phyloP scores from a whole-genome alignment of 2,113 vertebrate genomes.

The Coptodon bakossiorum region DNA sequence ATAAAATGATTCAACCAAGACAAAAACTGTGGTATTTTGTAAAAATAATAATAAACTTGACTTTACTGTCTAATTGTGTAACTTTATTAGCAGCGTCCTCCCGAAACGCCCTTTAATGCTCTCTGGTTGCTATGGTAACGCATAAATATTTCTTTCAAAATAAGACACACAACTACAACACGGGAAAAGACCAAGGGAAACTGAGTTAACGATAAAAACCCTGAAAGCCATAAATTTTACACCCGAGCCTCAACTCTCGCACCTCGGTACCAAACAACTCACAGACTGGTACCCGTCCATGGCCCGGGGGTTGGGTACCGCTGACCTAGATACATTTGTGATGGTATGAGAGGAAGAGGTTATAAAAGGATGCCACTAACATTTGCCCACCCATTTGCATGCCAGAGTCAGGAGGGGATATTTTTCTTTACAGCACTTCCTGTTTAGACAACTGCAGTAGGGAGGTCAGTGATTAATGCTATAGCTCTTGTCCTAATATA shows the following conservation, averaged over 20 bases:
- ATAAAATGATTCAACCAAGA: neutral
- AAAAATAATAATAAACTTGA: neutral
- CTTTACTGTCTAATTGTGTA: neutral
- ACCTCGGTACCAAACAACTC: neutral
- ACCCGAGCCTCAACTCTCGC: neutral
- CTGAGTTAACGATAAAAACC: neutral
- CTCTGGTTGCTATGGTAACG: neutral
- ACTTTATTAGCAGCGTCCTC: neutral
- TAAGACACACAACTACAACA: neutral
- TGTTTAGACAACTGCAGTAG: neutral
- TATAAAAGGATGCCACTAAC: neutral
- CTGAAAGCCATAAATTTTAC: neutral
- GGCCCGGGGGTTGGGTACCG: neutral
- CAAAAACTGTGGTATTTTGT: neutral
- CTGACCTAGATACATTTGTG: neutral
- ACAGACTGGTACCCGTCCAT: neutral
- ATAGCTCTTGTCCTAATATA: neutral
- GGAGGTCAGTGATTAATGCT: neutral
- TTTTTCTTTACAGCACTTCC: neutral
- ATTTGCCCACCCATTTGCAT: neutral
- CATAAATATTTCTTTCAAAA: neutral
- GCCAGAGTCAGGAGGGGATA: neutral
- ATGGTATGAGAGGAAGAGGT: neutral
- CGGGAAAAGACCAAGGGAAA: neutral
- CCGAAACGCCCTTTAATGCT: neutral